A percentile compares a stretch with the other conserved stretches of the same genome.
Conservation (phyloP, 2,113 vertebrate species). For the Barnardius zonarius region DNA sequence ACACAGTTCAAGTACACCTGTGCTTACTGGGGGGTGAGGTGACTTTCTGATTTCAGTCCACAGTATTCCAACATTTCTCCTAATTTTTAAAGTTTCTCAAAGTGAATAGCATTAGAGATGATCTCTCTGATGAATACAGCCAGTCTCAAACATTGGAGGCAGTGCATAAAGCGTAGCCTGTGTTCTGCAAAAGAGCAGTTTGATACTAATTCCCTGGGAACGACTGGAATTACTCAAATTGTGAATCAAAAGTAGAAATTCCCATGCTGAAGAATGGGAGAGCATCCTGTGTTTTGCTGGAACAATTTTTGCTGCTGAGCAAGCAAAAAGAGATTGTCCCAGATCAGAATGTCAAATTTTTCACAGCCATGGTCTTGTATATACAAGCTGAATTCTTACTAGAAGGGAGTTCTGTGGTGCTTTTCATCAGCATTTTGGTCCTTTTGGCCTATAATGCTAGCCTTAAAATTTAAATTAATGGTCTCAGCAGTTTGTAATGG, state of each 20-base stretch:
- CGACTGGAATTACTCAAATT: neutral
- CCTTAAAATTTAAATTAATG: neutral
- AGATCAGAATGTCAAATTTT: neutral
- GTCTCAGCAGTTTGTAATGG: neutral
- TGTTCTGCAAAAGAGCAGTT: neutral
- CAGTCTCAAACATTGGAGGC: neutral
- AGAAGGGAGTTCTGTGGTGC: neutral
- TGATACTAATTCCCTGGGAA: neutral
- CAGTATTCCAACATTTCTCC: neutral
- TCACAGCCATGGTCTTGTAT: neutral
- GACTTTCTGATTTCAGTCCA: neutral
- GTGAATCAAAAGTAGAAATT: neutral
- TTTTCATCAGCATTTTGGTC: neutral
- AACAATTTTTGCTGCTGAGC: neutral
- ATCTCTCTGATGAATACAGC: neutral
- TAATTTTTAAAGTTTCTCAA: neutral
- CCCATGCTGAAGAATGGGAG: neutral
- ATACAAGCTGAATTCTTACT: neutral
- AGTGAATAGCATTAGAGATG: neutral
- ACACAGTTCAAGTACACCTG: neutral
- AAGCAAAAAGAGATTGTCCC: neutral
- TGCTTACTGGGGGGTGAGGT: neutral
- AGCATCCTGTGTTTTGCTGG: neutral
- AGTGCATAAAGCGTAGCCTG: neutral
- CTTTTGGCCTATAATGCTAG: neutral